Base-by-base conservation (phyloP, 2,888 invertebrate genomes). In the Ecdyonurus torrentis region DNA sequence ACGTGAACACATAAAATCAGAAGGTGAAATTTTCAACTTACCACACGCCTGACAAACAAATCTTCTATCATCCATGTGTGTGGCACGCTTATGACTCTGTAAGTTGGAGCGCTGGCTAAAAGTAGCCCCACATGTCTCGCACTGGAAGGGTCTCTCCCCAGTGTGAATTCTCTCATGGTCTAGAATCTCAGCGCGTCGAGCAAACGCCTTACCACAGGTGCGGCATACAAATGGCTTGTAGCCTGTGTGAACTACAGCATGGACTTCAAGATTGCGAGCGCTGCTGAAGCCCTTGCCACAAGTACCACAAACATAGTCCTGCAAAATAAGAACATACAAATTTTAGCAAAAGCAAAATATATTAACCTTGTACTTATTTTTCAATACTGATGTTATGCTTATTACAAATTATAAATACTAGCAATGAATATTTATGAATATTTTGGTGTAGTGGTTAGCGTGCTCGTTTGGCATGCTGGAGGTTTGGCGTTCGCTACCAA, bases 21-120 rank as follows among this genome's bases (percentile, higher is more conserved):
- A 37, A 37, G 37, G 15, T 37, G 5, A 37, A 55, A 20, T 55
- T 55, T 55, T 55, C 55, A 7, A 18, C 22, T 7, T 55, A 1
- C 82, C 83, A 69, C 91, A 91, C 53, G 81, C 78, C 1, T 78
- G 74, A 70, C 90, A 90, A 68, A 81, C 80, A 71, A 88, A 83
- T 0, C 87, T 78, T 69, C 86, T 86, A 72, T 86, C 87, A 72
- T 87, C 85, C 64, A 66, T 61, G 72, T 91, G 91, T 0, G 87
- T 90, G 1, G 87, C 86, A 10, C 88, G 79, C 66, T 84, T 83
- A 72, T 91, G 91, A 0, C 87, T 87, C 72, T 87, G 86, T 67
- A 90, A 76, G 75, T 91, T 91, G 50, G 87, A 86, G 23, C 89
- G 78, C 74, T 91, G 91, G 20, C 89, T 84, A 76, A 91, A 91